Evolutionary conservation across 2,113 vertebrate species (phyloP).

Genomic region (Osmerus eperlanus): DNA sequence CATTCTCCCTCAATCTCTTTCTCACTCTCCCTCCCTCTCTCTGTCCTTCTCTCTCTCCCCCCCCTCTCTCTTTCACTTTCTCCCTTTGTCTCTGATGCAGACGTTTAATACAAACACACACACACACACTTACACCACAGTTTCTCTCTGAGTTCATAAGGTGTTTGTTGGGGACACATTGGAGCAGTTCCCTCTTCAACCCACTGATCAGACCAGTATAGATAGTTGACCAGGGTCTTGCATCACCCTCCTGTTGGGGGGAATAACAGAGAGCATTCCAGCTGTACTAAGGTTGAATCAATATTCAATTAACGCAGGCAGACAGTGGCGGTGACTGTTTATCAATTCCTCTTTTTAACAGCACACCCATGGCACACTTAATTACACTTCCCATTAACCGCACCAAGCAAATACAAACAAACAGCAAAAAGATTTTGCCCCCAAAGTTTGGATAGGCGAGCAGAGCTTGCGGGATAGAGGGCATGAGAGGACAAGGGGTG

Average conservation of each 20-base stretch:
- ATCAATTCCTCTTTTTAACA: conserved; percentile 69
- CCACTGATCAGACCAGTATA: conserved; percentile 49
- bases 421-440: conserved; percentile 37
- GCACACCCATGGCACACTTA: conserved; percentile 51
- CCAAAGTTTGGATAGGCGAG: conserved; percentile 41
- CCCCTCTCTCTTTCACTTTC: background rate
- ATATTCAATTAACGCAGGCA: conserved; percentile 72
- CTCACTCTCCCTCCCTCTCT: background rate
- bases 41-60: background rate
- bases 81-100: background rate
- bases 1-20: no score
- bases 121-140: conserved; percentile 12
- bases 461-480: background rate
- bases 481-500: background rate
- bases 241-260: conserved; percentile 48
- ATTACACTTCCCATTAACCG: conserved; percentile 67
- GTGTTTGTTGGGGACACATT: conserved; percentile 28
- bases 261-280: conserved; percentile 49
- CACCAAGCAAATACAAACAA: conserved; percentile 53
- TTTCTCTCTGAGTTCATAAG: background rate
- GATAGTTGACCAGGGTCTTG: conserved; percentile 44
- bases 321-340: conserved; percentile 57
- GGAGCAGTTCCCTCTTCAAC: conserved; percentile 39
- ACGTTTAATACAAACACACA: conserved; percentile 1
- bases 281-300: conserved; percentile 55